phyloP scores from a whole-genome alignment of 2,113 vertebrate species.

The Machaerirhynchus nigripectus region DNA sequence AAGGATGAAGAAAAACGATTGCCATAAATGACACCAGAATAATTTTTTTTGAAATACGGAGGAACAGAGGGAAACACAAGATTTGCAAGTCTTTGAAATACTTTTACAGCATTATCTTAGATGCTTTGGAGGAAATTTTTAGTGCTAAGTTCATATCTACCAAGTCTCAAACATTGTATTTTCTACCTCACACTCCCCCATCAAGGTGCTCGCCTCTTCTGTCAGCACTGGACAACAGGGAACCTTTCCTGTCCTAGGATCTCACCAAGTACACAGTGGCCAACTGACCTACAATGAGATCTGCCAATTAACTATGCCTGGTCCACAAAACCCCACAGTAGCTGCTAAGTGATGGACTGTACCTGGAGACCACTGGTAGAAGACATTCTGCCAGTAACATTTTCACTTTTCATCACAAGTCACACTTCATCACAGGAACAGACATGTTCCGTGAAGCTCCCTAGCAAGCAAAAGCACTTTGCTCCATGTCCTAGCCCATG shows the following conservation, averaged over 20 bases:
- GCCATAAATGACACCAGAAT: not conserved
- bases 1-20: not conserved
- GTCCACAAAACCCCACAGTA: not conserved
- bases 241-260: not conserved
- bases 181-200: not conserved
- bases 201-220: rapidly evolving
- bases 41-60: not conserved
- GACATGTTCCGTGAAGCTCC: not conserved
- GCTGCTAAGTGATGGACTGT: not conserved
- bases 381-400: not conserved
- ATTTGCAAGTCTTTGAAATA: not conserved
- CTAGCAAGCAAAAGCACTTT: not conserved
- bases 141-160: not conserved
- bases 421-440: not conserved
- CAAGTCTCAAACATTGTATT: not conserved
- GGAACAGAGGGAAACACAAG: not conserved
- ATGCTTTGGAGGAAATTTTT: not conserved
- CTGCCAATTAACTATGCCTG: not conserved
- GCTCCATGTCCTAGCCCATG: not conserved
- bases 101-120: not conserved
- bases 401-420: not conserved
- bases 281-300: not conserved
- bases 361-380: not conserved
- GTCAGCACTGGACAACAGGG: not conserved
- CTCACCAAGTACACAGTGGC: not conserved